Conservation (phyloP, 1,140 invertebrate species). For the Atta colombica region DNA sequence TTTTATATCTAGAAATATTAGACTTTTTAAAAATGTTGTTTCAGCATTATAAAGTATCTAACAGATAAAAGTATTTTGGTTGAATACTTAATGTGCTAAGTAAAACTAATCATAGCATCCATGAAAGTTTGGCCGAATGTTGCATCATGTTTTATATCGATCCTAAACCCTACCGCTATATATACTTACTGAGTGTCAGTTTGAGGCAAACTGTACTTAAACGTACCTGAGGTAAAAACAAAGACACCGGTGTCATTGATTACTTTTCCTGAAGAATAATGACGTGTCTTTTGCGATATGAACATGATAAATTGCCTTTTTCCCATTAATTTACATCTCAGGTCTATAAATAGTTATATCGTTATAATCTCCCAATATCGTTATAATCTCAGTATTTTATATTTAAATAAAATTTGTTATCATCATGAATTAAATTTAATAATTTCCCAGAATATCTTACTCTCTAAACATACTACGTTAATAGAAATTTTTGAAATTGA, state of each 20-base stretch:
- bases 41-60: neutral
- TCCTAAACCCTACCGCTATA: slow-evolving; percentile 31
- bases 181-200: neutral
- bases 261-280: slow-evolving; percentile 50
- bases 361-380: neutral
- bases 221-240: slow-evolving; percentile 38
- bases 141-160: slow-evolving; percentile 74
- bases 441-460: neutral
- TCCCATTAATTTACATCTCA: slow-evolving; percentile 5
- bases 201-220: slow-evolving; percentile 56
- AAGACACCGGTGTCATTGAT: slow-evolving; percentile 61
- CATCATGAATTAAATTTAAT: neutral
- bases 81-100: neutral
- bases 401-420: neutral
- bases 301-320: slow-evolving; percentile 57
- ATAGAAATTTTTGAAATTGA: neutral
- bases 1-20: neutral
- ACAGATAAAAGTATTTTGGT: neutral
- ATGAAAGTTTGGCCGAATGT: slow-evolving; percentile 69
- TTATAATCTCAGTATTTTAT: neutral
- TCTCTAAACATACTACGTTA: neutral
- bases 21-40: neutral
- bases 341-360: neutral
- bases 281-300: slow-evolving; percentile 25
- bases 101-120: neutral